phyloP scores from a whole-genome alignment of 2,797 vertebrate species.

The Alectoris magna region DNA sequence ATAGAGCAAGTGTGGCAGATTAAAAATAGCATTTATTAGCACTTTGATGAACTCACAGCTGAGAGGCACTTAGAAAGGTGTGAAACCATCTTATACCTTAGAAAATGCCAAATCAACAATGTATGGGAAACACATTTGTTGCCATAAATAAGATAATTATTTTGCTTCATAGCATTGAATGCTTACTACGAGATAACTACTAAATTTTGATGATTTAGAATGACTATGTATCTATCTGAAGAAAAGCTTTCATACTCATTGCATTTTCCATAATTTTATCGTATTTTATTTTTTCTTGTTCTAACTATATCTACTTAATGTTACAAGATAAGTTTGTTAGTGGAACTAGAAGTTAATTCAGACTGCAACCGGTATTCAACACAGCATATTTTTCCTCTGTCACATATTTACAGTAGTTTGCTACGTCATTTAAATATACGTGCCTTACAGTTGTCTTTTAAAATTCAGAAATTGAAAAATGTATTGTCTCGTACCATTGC shows the following conservation, averaged over 20 bases:
- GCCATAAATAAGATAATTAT: background rate
- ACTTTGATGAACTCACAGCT: conserved; percentile 16
- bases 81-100: conserved; percentile 28
- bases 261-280: background rate
- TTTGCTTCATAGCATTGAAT: background rate
- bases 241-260: background rate
- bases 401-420: background rate
- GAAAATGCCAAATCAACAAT: conserved; percentile 51
- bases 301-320: background rate
- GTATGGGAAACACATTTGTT: conserved; percentile 12
- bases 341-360: background rate
- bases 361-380: background rate
- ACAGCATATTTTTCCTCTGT: background rate
- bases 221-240: background rate
- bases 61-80: conserved; percentile 31
- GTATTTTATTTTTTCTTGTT: background rate
- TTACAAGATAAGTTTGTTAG: background rate
- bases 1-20: conserved; percentile 28
- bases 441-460: background rate
- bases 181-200: background rate
- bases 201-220: background rate
- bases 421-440: background rate
- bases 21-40: conserved; percentile 60
- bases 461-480: background rate
- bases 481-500: fast-evolving